These are phyloP conservation scores for Delichon dasypus DNA, from an alignment of 2,797 vertebrate species.

Conservation along the genomic window DNA sequence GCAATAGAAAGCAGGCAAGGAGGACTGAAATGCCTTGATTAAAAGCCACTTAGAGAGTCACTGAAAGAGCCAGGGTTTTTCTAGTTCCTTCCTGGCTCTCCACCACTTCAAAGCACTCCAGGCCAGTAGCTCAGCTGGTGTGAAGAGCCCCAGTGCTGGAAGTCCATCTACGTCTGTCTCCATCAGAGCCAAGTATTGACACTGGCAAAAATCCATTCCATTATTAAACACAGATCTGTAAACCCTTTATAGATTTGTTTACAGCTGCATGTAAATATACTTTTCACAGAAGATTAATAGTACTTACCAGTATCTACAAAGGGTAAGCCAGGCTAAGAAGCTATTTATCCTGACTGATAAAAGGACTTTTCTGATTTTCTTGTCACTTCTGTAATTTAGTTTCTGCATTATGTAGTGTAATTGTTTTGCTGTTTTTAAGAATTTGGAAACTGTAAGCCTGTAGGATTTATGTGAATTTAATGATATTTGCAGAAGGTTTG, in stretches of 20 bases:
- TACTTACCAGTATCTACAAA: not conserved
- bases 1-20: not conserved
- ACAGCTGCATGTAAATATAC: conserved; percentile 8
- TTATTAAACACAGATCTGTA: conserved; percentile 42
- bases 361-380: not conserved
- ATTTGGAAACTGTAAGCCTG: not conserved
- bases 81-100: not conserved
- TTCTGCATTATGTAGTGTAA: not conserved
- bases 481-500: not conserved
- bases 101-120: not conserved
- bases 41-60: not conserved
- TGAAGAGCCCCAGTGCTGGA: not conserved
- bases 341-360: not conserved
- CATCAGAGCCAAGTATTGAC: conserved; percentile 30
- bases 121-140: not conserved
- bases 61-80: not conserved
- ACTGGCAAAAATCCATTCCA: conserved; percentile 2
- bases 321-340: not conserved
- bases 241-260: conserved; percentile 16
- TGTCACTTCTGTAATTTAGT: not conserved
- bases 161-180: not conserved
- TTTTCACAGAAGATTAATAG: conserved; percentile 26
- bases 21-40: not conserved
- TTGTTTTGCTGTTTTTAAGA: not conserved
- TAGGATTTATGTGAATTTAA: not conserved